Base-by-base conservation (phyloP, 2,113 vertebrate species). In the Hiodon tergisus region DNA sequence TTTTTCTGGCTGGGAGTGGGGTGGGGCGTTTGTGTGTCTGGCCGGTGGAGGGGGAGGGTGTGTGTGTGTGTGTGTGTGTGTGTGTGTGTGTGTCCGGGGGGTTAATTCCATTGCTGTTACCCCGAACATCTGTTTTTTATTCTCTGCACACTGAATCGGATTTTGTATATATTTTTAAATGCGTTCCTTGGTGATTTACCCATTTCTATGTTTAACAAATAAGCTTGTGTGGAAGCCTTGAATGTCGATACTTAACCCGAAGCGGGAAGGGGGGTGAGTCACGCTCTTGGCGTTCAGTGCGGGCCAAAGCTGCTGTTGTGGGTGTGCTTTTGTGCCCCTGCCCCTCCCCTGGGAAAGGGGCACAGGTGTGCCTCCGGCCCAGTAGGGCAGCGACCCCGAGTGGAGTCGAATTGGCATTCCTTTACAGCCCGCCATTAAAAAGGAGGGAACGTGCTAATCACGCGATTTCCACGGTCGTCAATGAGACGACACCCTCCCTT, bases 401-500 rank as follows among this genome's bases (percentile, higher is more conserved):
- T 91, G 90, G 87, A 76, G 79, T 85, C 85, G 88, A 89, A 91
- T 86, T 87, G 85, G 84, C 89, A 89, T 86, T 85, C 82, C 89
- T 87, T 91, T 91, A 91, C 87, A 92, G 90, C 89, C 83, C 53
- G 79, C 83, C 89, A 87, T 90, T 87, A 85, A 90, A 86, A 93
- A 91, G 90, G 68, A 89, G 90, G 88, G 89, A 90, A 85, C 54
- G 88, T 90, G 91, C 90, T 92, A 94, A 93, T 92, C 90, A 89
- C 90, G 91, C 91, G 88, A 94, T 93, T 93, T 92, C 90, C 90
- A 93, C 93, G 89, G 92, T 90, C 92, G 92, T 93, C 92, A 92
- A 93, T 89, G 89, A 91, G 90, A 70, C 46, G 57, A 54, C 71
- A 76, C 48, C 66, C 51, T 5, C 48, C 58, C 58, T 69, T 58